Conservation (phyloP, 1,140 invertebrate species). For the Luehdorfia chinensis region DNA sequence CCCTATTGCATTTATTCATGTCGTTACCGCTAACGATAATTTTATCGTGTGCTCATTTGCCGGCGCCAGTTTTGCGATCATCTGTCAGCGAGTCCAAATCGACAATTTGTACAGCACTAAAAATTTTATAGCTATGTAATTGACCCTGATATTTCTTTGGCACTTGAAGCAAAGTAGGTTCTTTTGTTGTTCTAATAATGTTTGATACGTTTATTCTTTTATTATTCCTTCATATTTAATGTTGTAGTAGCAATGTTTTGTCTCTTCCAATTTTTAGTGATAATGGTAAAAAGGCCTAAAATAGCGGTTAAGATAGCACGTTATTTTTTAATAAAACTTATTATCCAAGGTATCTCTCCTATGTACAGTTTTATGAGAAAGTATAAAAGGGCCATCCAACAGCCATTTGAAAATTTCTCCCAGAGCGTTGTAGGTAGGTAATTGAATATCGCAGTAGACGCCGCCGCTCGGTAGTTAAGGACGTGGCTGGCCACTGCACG, state of each 20-base stretch:
- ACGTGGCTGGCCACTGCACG: constrained; percentile 51
- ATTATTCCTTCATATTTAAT: background rate
- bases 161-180: background rate
- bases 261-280: too few species aligned
- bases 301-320: too few species aligned
- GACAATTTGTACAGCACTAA: constrained; percentile 73
- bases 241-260: too few species aligned
- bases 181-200: constrained; percentile 7
- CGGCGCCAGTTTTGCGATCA: constrained; percentile 70
- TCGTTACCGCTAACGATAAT: constrained; percentile 79
- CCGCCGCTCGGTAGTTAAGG: constrained; percentile 54
- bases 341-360: too few species aligned
- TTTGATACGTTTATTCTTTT: background rate
- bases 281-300: too few species aligned
- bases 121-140: constrained; percentile 73
- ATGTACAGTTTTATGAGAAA: constrained; percentile 15
- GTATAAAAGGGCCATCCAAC: constrained; percentile 39
- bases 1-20: constrained; percentile 78
- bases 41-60: constrained; percentile 78
- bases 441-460: constrained; percentile 65
- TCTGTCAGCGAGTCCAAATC: constrained; percentile 68
- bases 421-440: constrained; percentile 50
- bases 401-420: constrained; percentile 58
- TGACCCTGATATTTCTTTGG: constrained; percentile 42
- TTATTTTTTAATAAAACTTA: too few species aligned